Percentiles rank a stretch among this genome's conserved stretches.
phyloP scores from a whole-genome alignment of 2,113 vertebrate species.

The Hipposideros armiger region DNA sequence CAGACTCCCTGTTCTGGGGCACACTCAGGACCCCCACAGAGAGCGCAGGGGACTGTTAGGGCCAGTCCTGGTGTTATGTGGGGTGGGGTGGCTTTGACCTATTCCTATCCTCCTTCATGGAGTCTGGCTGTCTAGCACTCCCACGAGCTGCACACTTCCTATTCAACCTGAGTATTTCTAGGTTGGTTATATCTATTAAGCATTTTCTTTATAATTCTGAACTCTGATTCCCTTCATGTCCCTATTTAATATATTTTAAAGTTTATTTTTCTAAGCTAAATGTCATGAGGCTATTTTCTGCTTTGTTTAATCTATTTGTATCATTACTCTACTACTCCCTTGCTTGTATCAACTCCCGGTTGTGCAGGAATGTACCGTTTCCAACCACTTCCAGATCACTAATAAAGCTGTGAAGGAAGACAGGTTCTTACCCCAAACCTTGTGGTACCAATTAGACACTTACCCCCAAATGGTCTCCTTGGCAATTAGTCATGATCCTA shows the following conservation, averaged over 20 bases:
- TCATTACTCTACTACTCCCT: conserved; percentile 35
- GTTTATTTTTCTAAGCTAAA: conserved; percentile 53
- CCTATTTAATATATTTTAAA: not conserved
- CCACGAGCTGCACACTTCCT: not conserved
- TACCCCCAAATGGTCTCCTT: conserved; percentile 15
- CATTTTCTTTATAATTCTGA: conserved; percentile 21
- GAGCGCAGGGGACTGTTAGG: not conserved
- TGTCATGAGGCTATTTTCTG: conserved; percentile 1
- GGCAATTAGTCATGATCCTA: conserved; percentile 52
- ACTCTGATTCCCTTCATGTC: not conserved
- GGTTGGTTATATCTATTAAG: conserved; percentile 6
- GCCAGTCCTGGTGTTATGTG: too few relatives aligned
- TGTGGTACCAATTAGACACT: conserved; percentile 64
- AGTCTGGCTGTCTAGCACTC: not conserved
- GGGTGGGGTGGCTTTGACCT: not conserved
- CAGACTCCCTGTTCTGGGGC: not conserved
- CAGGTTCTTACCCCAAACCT: conserved; percentile 48
- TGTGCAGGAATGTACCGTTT: conserved; percentile 43
- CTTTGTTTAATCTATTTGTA: conserved; percentile 59
- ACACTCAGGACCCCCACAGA: not conserved
- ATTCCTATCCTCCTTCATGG: not conserved
- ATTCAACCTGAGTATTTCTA: not conserved
- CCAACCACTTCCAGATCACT: conserved; percentile 53
- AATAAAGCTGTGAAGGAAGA: conserved; percentile 66
- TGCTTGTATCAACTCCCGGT: not conserved